Evolutionary conservation across 1,140 invertebrate genomes (phyloP).

Genomic region (Macrobrachium rosenbergii): DNA sequence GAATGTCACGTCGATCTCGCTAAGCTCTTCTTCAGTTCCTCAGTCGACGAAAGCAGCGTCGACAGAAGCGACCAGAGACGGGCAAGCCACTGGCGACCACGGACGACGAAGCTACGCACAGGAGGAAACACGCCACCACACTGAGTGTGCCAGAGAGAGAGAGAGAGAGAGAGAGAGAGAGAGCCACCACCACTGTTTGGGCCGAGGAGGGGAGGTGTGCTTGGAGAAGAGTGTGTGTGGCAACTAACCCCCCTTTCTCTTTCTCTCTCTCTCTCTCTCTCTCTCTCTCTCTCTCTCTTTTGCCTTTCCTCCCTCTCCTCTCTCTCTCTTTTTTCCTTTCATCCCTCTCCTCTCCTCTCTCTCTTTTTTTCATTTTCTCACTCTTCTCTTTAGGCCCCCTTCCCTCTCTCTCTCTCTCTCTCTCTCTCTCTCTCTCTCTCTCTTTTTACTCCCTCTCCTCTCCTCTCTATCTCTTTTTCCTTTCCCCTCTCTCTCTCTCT

Average conservation of each 20-base stretch:
- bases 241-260: neutral
- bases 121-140: no score
- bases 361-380: neutral
- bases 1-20: no score
- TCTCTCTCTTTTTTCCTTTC: neutral
- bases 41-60: no score
- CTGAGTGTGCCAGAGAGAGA: no score
- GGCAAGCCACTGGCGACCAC: no score
- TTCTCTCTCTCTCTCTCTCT: neutral
- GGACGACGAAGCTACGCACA: no score
- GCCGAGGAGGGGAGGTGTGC: no score
- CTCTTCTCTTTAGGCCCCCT: neutral
- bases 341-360: neutral
- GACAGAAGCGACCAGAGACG: no score
- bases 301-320: neutral
- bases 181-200: no score
- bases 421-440: neutral
- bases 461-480: neutral
- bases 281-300: neutral
- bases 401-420: constrained; percentile 7
- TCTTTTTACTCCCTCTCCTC: neutral
- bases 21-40: no score
- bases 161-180: no score
- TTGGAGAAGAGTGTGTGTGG: neutral
- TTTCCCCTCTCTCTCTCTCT: no score